These are phyloP conservation scores for Brotogeris chrysoptera DNA, from an alignment of 2,797 vertebrate genomes.

Conservation along the genomic window DNA sequence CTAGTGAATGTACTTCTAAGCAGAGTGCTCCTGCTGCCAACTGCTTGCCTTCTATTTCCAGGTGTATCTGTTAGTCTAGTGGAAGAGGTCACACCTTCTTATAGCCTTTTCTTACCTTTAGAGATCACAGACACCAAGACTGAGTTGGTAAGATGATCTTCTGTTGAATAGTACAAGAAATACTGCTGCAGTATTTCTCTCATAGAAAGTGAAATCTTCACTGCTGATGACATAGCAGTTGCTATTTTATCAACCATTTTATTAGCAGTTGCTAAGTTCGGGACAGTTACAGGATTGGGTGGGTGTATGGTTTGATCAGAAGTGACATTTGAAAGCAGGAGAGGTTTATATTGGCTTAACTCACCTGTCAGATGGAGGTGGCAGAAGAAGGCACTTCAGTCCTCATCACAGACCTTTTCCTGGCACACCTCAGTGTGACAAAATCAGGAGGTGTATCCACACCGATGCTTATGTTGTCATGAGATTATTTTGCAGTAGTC, in stretches of 20 bases:
- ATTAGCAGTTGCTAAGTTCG: not conserved
- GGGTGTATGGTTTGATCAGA: not conserved
- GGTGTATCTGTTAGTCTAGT: not conserved
- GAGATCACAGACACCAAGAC: not conserved
- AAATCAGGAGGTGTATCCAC: not conserved
- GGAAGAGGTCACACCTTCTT: not conserved
- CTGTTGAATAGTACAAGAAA: not conserved
- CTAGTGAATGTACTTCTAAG: not conserved
- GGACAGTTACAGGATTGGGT: not conserved
- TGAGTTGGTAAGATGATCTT: not conserved
- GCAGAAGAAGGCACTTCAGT: not conserved
- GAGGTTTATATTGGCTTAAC: not conserved
- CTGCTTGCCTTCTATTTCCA: not conserved
- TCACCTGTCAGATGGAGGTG: not conserved
- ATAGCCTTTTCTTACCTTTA: not conserved
- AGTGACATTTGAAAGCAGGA: not conserved
- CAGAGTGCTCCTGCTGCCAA: not conserved
- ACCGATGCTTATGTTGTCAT: fast-evolving
- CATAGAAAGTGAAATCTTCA: not conserved
- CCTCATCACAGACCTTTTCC: not conserved
- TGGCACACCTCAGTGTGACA: fast-evolving
- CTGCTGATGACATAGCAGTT: not conserved
- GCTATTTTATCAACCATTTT: not conserved
- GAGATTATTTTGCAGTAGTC: not conserved
- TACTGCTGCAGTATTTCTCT: not conserved